Evolutionary conservation across 2,113 vertebrate species (phyloP).

Genomic region (Planiliza haematocheilus): DNA sequence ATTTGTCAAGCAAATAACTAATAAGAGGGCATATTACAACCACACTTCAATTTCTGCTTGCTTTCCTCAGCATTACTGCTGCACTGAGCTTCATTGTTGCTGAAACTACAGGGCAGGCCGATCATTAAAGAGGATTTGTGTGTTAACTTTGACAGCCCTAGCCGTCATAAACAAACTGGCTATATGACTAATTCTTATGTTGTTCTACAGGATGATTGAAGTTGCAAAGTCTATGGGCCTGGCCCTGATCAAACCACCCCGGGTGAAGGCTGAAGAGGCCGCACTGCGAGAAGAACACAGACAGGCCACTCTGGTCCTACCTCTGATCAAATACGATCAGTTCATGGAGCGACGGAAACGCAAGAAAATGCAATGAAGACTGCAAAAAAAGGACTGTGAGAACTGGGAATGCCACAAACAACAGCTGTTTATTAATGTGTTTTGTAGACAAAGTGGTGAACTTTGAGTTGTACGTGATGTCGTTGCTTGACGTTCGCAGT

Average conservation of each 20-base stretch:
- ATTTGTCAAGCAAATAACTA: too few relatives aligned
- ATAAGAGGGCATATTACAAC: too few relatives aligned
- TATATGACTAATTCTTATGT: not conserved
- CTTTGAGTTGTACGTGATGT: conserved; percentile 15
- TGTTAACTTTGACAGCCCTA: too few relatives aligned
- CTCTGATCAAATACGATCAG: conserved; percentile 83
- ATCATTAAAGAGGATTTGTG: too few relatives aligned
- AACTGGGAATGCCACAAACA: conserved; percentile 35
- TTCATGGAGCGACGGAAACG: conserved; percentile 75
- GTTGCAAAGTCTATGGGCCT: conserved; percentile 92
- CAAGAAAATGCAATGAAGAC: conserved; percentile 81
- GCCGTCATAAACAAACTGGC: too few relatives aligned
- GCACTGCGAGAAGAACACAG: conserved; percentile 79
- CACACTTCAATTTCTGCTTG: too few relatives aligned
- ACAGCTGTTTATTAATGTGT: conserved; percentile 56
- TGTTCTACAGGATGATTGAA: conserved; percentile 82
- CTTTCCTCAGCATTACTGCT: too few relatives aligned
- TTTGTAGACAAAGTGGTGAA: conserved; percentile 59
- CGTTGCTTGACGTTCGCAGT: conserved; percentile 16
- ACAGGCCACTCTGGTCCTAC: conserved; percentile 85
- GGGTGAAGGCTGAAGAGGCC: conserved; percentile 9
- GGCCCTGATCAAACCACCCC: conserved; percentile 80
- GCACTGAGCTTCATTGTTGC: too few relatives aligned
- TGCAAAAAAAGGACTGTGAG: not conserved
- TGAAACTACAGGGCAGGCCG: too few relatives aligned